Evolutionary conservation across 2,797 vertebrate genomes (phyloP).

Genomic region (Eulemur mongoz): DNA sequence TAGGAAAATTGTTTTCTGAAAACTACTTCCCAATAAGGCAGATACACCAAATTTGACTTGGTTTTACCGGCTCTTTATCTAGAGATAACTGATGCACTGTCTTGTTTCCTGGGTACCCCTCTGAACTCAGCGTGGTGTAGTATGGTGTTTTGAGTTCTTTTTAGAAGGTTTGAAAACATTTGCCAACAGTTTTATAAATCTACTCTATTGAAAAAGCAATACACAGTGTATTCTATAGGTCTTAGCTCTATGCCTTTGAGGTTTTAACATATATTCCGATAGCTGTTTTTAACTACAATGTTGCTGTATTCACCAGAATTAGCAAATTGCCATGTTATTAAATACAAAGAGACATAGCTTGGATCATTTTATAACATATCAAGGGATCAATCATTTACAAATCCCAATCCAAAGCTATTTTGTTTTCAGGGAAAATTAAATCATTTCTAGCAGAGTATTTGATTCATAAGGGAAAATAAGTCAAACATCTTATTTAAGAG

Average conservation of each 20-base stretch:
- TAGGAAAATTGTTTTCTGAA: conserved; percentile 41
- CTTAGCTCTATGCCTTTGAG: conserved; percentile 71
- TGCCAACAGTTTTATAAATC: conserved; percentile 70
- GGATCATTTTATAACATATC: conserved; percentile 37
- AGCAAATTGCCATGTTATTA: conserved; percentile 70
- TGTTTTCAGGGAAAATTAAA: conserved; percentile 56
- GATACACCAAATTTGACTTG: conserved; percentile 31
- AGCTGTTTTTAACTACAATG: conserved; percentile 77
- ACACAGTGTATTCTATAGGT: conserved; percentile 74
- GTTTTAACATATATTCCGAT: conserved; percentile 71
- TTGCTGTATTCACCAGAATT: conserved; percentile 72
- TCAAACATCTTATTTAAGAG: conserved; percentile 58
- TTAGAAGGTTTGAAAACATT: conserved; percentile 65
- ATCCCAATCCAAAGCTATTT: conserved; percentile 58
- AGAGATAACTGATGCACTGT: background rate
- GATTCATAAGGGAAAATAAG: conserved; percentile 74
- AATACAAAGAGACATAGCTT: conserved; percentile 19
- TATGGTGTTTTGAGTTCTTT: conserved; percentile 64
- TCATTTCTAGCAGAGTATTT: conserved; percentile 72
- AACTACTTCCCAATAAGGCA: conserved; percentile 62
- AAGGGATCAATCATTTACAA: conserved; percentile 60
- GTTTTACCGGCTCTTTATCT: conserved; percentile 34
- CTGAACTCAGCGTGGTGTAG: conserved; percentile 47
- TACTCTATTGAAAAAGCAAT: conserved; percentile 82
- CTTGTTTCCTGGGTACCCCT: conserved; percentile 66